These are phyloP conservation scores for Apteryx mantelli DNA, from an alignment of 2,113 vertebrate genomes.

Conservation along the genomic window DNA sequence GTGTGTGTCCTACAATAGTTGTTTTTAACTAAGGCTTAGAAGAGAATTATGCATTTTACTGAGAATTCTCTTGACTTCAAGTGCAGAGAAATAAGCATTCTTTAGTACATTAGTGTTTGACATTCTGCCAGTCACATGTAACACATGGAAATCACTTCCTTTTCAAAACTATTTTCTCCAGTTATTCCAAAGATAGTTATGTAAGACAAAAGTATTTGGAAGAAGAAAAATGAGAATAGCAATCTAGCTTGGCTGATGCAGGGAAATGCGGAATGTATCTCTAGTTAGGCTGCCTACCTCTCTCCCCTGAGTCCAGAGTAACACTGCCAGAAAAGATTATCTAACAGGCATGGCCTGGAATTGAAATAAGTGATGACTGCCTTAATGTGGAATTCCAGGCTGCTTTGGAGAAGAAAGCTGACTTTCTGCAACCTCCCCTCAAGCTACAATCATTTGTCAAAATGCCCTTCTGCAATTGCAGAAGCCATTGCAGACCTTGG, in stretches of 20 bases:
- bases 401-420: not conserved
- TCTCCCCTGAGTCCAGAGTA: not conserved
- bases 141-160: not conserved
- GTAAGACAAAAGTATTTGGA: not conserved
- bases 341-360: not conserved
- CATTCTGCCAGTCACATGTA: not conserved
- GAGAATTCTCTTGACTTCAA: slow-evolving; percentile 7
- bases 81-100: not conserved
- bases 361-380: not conserved
- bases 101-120: not conserved
- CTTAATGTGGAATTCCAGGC: not conserved
- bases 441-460: not conserved
- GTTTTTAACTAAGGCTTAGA: not conserved
- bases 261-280: not conserved
- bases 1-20: not conserved
- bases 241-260: not conserved
- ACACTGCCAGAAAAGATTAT: not conserved
- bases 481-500: not conserved
- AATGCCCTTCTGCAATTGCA: not conserved
- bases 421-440: not conserved
- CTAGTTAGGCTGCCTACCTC: not conserved
- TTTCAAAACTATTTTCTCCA: not conserved
- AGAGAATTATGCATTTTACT: not conserved
- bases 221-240: not conserved
- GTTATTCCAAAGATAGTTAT: not conserved